phyloP scores from a whole-genome alignment of 2,888 invertebrate species.

The Nipponacmea schrenckii region DNA sequence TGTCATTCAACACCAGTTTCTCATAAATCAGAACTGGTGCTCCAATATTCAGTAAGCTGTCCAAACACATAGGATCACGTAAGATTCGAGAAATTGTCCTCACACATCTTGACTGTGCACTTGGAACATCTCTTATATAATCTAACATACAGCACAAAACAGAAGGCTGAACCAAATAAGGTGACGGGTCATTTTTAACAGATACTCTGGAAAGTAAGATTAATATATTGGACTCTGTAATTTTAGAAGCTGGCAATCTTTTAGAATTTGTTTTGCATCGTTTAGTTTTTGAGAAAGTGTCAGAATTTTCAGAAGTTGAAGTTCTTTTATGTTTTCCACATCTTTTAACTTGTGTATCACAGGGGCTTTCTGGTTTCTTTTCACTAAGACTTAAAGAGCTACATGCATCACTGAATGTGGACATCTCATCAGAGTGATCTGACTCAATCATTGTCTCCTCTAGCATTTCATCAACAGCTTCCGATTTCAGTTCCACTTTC shows the following conservation, averaged over 20 bases:
- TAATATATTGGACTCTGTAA: conserved; percentile 50
- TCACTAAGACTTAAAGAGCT: neutral
- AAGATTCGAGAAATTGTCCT: conserved; percentile 51
- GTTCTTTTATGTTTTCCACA: conserved; percentile 4
- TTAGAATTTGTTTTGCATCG: conserved; percentile 17
- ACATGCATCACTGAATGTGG: conserved; percentile 5
- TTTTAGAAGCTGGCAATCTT: conserved; percentile 17
- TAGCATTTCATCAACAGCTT: neutral
- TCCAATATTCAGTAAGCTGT: conserved; percentile 44
- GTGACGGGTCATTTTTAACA: conserved; percentile 49
- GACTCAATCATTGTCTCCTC: neutral
- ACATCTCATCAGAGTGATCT: conserved; percentile 3
- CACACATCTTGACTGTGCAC: conserved; percentile 45
- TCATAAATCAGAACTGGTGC: conserved; percentile 44
- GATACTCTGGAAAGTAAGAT: conserved; percentile 57
- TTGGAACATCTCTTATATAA: conserved; percentile 43
- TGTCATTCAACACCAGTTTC: conserved; percentile 36
- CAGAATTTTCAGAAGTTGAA: neutral
- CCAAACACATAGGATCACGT: conserved; percentile 54
- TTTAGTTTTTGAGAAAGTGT: conserved; percentile 6
- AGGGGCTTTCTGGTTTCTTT: neutral
- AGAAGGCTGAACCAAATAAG: conserved; percentile 39
- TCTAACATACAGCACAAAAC: conserved; percentile 47
- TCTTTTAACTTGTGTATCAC: conserved; percentile 17
- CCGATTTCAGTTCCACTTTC: neutral